Conservation (phyloP, 2,797 vertebrate genomes). For the Tenualosa thibaudeaui region DNA sequence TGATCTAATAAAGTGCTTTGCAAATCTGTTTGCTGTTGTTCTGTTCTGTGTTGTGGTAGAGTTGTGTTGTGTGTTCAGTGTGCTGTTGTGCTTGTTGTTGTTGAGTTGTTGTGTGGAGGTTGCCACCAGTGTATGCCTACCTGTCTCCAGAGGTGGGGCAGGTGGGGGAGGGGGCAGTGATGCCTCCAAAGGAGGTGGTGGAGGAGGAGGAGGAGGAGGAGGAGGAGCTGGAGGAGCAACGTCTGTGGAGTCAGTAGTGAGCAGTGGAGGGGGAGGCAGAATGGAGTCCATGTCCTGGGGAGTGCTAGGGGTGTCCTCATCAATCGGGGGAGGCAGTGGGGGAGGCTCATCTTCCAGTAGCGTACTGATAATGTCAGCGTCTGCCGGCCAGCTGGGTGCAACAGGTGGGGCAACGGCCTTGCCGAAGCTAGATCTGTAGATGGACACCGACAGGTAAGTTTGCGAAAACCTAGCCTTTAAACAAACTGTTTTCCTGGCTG, state of each 20-base stretch:
- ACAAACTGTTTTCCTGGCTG: neutral
- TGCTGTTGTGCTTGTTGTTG: too few relatives aligned
- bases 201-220: constrained; percentile 39
- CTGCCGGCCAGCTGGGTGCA: constrained; percentile 58
- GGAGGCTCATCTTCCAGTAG: constrained; percentile 53
- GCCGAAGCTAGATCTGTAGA: constrained; percentile 70
- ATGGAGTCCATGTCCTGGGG: neutral
- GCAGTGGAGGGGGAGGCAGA: constrained; percentile 43
- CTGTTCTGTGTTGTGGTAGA: too few relatives aligned
- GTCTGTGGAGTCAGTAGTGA: neutral
- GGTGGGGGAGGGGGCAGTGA: constrained; percentile 44
- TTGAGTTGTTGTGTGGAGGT: neutral
- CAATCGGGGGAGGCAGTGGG: constrained; percentile 40
- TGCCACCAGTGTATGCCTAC: constrained; percentile 16
- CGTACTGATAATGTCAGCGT: constrained; percentile 58
- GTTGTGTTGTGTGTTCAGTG: too few relatives aligned
- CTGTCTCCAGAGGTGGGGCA: constrained; percentile 49
- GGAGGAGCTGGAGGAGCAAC: constrained; percentile 26
- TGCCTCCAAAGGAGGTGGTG: constrained; percentile 21
- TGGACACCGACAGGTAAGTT: neutral
- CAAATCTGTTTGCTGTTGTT: too few relatives aligned
- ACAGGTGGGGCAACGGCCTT: constrained; percentile 67
- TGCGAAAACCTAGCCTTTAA: neutral
- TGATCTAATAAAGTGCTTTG: too few relatives aligned
- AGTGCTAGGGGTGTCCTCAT: neutral